Evolutionary conservation across 2,797 vertebrate species (phyloP).

Genomic region (Thamnophis elegans): DNA sequence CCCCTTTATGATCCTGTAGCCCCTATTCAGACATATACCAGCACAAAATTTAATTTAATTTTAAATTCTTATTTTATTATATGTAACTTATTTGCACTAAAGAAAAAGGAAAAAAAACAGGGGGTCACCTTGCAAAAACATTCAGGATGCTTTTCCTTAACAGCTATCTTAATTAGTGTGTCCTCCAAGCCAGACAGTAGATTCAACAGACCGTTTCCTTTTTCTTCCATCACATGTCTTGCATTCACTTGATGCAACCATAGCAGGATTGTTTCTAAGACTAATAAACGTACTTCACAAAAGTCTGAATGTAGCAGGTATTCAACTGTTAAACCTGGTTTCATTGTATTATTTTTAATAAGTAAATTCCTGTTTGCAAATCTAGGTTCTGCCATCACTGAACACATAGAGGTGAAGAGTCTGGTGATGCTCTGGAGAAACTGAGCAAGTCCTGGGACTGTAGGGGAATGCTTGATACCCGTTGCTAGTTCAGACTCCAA

Average conservation of each 20-base stretch:
- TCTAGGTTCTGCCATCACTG: conserved; percentile 59
- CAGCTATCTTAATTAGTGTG: conserved; percentile 74
- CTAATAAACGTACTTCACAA: conserved; percentile 83
- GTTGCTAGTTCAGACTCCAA: conserved; percentile 77
- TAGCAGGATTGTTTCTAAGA: conserved; percentile 75
- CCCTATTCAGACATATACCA: background rate
- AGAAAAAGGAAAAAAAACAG: background rate
- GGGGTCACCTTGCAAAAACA: conserved; percentile 85
- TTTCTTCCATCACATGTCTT: conserved; percentile 34
- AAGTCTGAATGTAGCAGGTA: conserved; percentile 74
- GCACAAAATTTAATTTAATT: background rate
- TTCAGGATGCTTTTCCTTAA: conserved; percentile 82
- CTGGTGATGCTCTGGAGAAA: conserved; percentile 85
- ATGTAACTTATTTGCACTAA: background rate
- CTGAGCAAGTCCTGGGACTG: conserved; percentile 79
- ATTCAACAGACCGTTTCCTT: conserved; percentile 35
- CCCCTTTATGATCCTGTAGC: background rate
- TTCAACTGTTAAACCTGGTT: conserved; percentile 61
- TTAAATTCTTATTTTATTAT: background rate
- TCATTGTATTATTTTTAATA: conserved; percentile 1
- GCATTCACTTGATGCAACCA: conserved; percentile 62
- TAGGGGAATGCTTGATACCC: conserved; percentile 46
- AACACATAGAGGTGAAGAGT: conserved; percentile 69
- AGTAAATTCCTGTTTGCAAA: conserved; percentile 16
- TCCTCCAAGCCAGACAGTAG: conserved; percentile 59